A percentile compares a stretch with the other conserved stretches of the same genome.
These are phyloP conservation scores for Poecilia velifera DNA, from an alignment of 2,797 vertebrate genomes.

Conservation along the genomic window DNA sequence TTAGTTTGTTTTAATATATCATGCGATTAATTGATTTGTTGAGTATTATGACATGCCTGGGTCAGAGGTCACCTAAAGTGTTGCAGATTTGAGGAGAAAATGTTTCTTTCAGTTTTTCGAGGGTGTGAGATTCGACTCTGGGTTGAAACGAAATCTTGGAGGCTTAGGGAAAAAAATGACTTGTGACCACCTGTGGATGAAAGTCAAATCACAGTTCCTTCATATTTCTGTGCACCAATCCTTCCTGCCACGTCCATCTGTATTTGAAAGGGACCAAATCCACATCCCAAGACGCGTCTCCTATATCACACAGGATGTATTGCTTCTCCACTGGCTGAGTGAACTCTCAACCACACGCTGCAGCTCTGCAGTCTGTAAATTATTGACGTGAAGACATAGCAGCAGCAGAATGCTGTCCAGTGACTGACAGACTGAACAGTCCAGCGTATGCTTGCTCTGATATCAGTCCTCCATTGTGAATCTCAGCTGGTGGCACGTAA, in stretches of 20 bases:
- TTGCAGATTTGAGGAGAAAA: not conserved
- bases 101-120: not conserved
- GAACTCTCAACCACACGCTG: not conserved
- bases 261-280: not conserved
- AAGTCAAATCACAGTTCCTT: not conserved
- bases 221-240: not conserved
- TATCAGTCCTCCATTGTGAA: constrained; percentile 24
- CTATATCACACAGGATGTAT: not conserved
- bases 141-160: not conserved
- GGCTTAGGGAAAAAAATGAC: not conserved
- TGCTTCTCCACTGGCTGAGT: not conserved
- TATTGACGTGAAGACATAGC: constrained; percentile 44
- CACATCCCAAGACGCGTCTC: not conserved
- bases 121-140: not conserved
- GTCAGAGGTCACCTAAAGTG: not conserved
- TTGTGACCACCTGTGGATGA: not conserved
- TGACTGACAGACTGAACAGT: constrained; percentile 7
- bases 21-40: no score
- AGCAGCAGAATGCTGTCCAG: not conserved
- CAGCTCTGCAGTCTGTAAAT: constrained; percentile 28
- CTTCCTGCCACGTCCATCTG: not conserved
- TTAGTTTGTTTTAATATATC: no score
- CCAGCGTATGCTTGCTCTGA: constrained; percentile 1
- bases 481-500: constrained; percentile 29
- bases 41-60: no score